phyloP scores from a whole-genome alignment of 2,888 invertebrate genomes.

The Philereme transversata region DNA sequence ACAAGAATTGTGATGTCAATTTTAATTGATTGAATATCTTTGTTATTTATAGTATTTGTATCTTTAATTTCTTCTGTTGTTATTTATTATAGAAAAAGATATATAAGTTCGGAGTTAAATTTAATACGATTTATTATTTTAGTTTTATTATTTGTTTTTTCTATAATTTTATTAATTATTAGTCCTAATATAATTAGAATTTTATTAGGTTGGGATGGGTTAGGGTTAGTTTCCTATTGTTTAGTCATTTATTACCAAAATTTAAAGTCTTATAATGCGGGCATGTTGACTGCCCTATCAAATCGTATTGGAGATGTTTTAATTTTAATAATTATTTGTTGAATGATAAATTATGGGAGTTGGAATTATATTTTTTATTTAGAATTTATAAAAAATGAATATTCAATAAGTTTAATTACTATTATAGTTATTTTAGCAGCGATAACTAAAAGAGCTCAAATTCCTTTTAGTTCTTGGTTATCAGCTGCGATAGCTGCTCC shows the following conservation, averaged over 20 bases:
- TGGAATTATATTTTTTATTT: conserved; percentile 83
- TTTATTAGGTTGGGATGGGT: conserved; percentile 89
- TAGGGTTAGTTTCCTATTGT: conserved; percentile 88
- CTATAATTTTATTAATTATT: conserved; percentile 87
- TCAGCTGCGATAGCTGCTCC: conserved; percentile 91
- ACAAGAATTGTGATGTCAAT: conserved; percentile 76
- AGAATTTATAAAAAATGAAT: conserved; percentile 75
- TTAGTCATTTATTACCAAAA: conserved; percentile 89
- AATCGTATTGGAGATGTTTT: conserved; percentile 90
- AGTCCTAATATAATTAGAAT: conserved; percentile 88
- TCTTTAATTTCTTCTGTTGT: conserved; percentile 87
- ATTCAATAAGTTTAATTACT: conserved; percentile 66
- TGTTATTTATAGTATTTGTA: conserved; percentile 86
- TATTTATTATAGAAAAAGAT: conserved; percentile 85
- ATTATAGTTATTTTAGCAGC: conserved; percentile 80
- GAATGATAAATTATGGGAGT: conserved; percentile 81
- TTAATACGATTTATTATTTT: conserved; percentile 86
- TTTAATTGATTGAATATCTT: conserved; percentile 86
- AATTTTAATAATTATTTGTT: conserved; percentile 85
- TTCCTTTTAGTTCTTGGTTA: conserved; percentile 91
- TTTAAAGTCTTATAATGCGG: conserved; percentile 87
- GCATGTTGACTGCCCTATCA: conserved; percentile 88
- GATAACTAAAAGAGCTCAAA: conserved; percentile 91
- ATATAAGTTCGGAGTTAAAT: conserved; percentile 84
- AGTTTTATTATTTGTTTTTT: conserved; percentile 86